These are phyloP conservation scores for Rhodinocichla rosea DNA, from an alignment of 2,113 vertebrate genomes.

Conservation along the genomic window DNA sequence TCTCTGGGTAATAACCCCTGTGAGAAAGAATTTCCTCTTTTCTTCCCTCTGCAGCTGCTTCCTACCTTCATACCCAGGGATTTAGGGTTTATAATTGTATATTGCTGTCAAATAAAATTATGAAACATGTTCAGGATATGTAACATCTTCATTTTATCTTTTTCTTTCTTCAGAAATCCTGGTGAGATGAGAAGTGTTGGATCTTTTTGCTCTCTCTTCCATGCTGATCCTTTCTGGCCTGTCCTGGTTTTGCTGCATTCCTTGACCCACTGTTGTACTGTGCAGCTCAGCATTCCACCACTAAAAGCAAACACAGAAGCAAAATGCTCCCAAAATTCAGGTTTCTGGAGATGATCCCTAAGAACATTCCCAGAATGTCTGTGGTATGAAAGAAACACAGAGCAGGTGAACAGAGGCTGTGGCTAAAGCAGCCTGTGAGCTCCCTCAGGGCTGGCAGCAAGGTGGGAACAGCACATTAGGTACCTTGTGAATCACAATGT, in stretches of 20 bases:
- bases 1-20: background rate
- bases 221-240: background rate
- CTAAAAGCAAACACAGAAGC: background rate
- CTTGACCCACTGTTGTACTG: background rate
- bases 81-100: background rate
- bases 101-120: background rate
- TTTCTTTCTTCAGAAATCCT: background rate
- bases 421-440: background rate
- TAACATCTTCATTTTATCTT: background rate
- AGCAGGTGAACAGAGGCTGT: background rate
- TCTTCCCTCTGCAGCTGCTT: background rate
- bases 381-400: background rate
- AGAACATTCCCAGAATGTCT: background rate
- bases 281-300: background rate
- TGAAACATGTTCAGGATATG: background rate
- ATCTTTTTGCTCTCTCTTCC: background rate
- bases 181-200: background rate
- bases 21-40: background rate
- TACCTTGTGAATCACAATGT: background rate
- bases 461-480: background rate
- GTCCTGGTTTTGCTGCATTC: background rate
- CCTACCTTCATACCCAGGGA: background rate
- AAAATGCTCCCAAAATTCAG: background rate
- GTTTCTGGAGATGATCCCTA: background rate
- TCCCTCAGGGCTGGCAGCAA: fast-evolving